A percentile compares a stretch with the other conserved stretches of the same genome.
Evolutionary conservation across 2,113 vertebrate genomes (phyloP).

Genomic region (Sterna hirundo): DNA sequence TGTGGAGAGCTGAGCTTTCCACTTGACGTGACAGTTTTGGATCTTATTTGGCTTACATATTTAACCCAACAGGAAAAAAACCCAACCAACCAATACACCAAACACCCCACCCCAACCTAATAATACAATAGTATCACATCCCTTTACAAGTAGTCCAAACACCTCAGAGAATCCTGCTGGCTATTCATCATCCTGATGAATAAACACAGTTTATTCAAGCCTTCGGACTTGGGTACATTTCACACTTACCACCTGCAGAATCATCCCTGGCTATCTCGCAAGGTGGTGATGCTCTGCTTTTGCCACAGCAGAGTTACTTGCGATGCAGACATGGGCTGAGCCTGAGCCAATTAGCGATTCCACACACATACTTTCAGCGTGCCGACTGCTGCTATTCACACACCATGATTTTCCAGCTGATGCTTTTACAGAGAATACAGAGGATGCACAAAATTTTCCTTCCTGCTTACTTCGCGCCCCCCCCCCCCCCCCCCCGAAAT

Average conservation of each 20-base stretch:
- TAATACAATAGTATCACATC: accelerated
- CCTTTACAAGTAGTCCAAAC: background rate
- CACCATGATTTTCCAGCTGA: background rate
- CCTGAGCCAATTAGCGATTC: background rate
- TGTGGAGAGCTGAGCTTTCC: background rate
- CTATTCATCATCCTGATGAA: background rate
- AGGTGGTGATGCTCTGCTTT: accelerated
- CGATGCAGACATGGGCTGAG: accelerated
- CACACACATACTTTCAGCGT: accelerated
- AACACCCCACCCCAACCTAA: background rate
- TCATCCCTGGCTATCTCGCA: accelerated
- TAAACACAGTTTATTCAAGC: background rate
- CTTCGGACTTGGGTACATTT: accelerated
- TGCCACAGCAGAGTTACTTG: accelerated
- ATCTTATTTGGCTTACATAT: background rate
- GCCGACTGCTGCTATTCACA: background rate
- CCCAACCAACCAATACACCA: background rate
- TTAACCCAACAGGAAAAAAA: background rate
- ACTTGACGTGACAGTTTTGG: background rate
- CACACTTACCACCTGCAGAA: background rate
- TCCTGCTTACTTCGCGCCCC: background rate
- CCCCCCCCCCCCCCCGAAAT: too few relatives aligned
- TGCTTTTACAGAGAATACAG: background rate
- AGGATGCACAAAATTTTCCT: background rate
- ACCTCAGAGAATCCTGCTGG: background rate